Base-by-base conservation (phyloP, 2,888 invertebrate species). In the Xestia xanthographa region DNA sequence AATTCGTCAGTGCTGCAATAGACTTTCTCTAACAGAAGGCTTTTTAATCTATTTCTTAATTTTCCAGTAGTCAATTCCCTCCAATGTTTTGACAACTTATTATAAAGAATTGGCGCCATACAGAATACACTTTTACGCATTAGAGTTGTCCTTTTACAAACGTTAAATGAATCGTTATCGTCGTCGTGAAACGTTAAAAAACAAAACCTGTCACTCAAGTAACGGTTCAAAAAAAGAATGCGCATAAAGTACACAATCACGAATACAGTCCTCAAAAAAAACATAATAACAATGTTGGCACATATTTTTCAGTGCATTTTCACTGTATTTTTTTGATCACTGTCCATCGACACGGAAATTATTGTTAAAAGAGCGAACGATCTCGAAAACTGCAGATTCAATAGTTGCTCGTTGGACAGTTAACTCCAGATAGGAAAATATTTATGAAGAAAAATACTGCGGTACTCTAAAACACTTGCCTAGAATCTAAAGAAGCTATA, bases 321-420 rank as follows among this genome's bases (percentile, higher is more conserved):
- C 56, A 12, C 48, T 0, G 22, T 58, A n/a, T 72, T 68, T 77
- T 77, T 79, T 82, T 80, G 75, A 63, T n/a, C 62, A 68, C 9
- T 34, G 79, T 66, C 56, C 76, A 81, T 69, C 53, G 74, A 58
- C n/a, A 29, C 53, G 83, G 75, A 85, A 86, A 70, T 83, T n/a
- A 86, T 86, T 81, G 75, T 72, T 41, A 75, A 84, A 80, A 72
- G 75, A 70, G 78, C 75, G 78, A 72, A 26, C 80, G 53, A 69
- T 78, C 77, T 76, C 71, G 75, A 76, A 76, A 80, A 83, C 53
- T 83, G 79, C 71, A 75, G 69, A 83, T 75, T 83, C 78, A 74
- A 86, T 77, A 75, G 84, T 62, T 84, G 45, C 63, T 9, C 45
- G 72, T n/a, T 66, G 66, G 63, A 69, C 77, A 73, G 68, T 75